These are phyloP conservation scores for Equus przewalskii DNA, from an alignment of 2,113 vertebrate genomes.

Conservation along the genomic window DNA sequence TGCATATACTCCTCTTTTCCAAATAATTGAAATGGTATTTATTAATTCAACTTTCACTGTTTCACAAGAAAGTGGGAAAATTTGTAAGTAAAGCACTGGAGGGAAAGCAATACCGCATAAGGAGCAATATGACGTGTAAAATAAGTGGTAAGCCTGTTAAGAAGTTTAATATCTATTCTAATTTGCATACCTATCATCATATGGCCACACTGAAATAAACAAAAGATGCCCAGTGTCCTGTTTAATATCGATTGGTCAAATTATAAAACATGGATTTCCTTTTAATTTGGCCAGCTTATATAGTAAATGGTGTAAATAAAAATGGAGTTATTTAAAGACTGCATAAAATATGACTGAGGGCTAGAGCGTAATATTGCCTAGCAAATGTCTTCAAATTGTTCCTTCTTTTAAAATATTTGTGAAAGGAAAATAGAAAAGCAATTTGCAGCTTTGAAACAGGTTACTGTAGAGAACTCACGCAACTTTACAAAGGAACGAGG, in stretches of 20 bases:
- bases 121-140: slow-evolving; percentile 42
- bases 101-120: not conserved
- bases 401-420: not conserved
- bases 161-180: not conserved
- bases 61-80: slow-evolving; percentile 29
- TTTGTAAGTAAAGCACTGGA: not conserved
- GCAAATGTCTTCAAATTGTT: not conserved
- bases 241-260: slow-evolving; percentile 46
- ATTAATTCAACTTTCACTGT: not conserved
- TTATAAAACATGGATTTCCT: not conserved
- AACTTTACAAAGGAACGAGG: not conserved
- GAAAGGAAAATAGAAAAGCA: not conserved
- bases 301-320: slow-evolving; percentile 51
- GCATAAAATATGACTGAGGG: not conserved
- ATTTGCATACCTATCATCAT: not conserved
- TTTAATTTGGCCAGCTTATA: slow-evolving; percentile 18
- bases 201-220: slow-evolving; percentile 2
- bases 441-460: not conserved
- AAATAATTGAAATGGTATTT: not conserved
- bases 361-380: not conserved
- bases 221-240: slow-evolving; percentile 18
- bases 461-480: not conserved
- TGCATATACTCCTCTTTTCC: not conserved
- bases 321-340: not conserved
- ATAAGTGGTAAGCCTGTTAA: not conserved